phyloP scores from a whole-genome alignment of 1,140 invertebrate genomes.

The Zaprionus gabonicus region DNA sequence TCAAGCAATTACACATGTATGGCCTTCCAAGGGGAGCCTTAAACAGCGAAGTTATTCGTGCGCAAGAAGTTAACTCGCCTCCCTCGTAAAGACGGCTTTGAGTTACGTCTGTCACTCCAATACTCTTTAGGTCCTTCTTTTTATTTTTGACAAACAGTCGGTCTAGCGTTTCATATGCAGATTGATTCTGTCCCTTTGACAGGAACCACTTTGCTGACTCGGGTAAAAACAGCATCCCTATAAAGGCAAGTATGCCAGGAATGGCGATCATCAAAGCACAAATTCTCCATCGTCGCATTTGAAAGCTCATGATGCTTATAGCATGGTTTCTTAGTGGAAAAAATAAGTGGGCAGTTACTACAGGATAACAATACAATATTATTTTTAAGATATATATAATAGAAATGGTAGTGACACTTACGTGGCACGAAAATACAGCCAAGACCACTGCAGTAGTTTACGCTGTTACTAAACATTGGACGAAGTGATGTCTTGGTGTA shows the following conservation, averaged over 20 bases:
- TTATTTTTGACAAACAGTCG: conserved; percentile 8
- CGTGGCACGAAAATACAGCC: conserved; percentile 12
- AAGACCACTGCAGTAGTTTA: conserved; percentile 2
- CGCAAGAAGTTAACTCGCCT: neutral
- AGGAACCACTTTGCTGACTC: conserved; percentile 37
- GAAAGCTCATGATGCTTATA: neutral
- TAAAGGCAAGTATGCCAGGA: conserved; percentile 11
- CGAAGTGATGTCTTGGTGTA: neutral
- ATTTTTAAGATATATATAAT: neutral
- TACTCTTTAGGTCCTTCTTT: neutral
- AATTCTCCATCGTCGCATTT: conserved; percentile 21
- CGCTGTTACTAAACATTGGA: neutral
- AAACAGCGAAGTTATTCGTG: too few species aligned
- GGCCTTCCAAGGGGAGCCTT: neutral
- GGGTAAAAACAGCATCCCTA: neutral
- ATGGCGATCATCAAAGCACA: neutral
- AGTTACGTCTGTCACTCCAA: conserved; percentile 21
- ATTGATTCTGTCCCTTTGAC: neutral
- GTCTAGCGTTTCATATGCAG: conserved; percentile 25
- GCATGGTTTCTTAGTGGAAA: neutral
- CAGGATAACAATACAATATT: neutral
- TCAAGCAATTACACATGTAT: neutral
- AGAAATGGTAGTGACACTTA: neutral
- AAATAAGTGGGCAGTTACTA: conserved; percentile 8
- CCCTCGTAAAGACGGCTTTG: neutral